Conservation (phyloP, 2,113 vertebrate species). For the Enhydra lutris region DNA sequence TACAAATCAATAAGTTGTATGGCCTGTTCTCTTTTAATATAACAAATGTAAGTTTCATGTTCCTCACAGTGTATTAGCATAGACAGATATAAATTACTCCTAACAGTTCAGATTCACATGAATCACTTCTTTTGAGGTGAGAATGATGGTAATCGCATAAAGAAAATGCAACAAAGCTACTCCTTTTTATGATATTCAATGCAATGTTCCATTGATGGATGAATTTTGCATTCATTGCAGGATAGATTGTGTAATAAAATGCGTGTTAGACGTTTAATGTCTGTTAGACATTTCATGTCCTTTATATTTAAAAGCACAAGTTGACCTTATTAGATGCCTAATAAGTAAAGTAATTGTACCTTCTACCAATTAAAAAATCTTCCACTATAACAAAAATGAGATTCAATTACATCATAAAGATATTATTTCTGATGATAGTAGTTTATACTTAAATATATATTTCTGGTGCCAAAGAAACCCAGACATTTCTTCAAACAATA, state of each 20-base stretch:
- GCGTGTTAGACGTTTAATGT: slow-evolving; percentile 17
- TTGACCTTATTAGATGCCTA: slow-evolving; percentile 70
- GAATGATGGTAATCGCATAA: slow-evolving; percentile 16
- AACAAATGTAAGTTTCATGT: neutral
- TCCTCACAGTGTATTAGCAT: neutral
- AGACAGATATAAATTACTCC: slow-evolving; percentile 15
- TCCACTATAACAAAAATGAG: slow-evolving; percentile 64
- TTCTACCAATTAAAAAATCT: slow-evolving; percentile 69
- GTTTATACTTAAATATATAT: slow-evolving; percentile 25
- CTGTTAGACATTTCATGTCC: slow-evolving; percentile 58
- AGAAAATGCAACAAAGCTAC: slow-evolving; percentile 39
- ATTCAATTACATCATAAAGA: slow-evolving; percentile 57
- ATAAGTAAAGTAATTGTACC: slow-evolving; percentile 67
- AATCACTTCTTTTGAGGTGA: slow-evolving; percentile 38
- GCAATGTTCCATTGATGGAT: slow-evolving; percentile 32
- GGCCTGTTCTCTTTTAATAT: slow-evolving; percentile 18
- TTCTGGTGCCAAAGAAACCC: slow-evolving; percentile 48
- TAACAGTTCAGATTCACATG: slow-evolving; percentile 31
- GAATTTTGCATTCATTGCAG: slow-evolving; percentile 51
- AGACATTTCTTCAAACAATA: slow-evolving; percentile 35
- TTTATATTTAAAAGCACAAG: slow-evolving; percentile 67
- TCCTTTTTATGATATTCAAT: slow-evolving; percentile 22
- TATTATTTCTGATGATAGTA: slow-evolving; percentile 66
- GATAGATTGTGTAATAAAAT: slow-evolving; percentile 38
- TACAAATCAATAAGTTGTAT: slow-evolving; percentile 1